phyloP scores from a whole-genome alignment of 2,888 invertebrate genomes.

The Drosophila borborema region DNA sequence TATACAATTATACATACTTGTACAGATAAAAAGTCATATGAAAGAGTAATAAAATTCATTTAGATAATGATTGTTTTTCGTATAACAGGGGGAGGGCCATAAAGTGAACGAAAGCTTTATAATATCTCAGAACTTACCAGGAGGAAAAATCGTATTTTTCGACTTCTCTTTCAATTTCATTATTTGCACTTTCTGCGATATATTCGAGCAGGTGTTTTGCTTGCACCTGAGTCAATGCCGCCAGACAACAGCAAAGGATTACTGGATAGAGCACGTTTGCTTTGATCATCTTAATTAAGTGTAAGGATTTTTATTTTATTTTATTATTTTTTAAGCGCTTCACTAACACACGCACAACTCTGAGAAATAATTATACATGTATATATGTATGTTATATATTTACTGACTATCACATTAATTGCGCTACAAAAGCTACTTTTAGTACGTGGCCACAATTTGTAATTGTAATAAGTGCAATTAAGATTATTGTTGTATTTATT shows the following conservation, averaged over 20 bases:
- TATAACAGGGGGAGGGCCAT: neutral
- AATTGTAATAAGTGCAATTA: neutral
- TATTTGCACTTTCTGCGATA: constrained; percentile 43
- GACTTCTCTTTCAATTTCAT: constrained; percentile 46
- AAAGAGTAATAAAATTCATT: neutral
- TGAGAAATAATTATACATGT: neutral
- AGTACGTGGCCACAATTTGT: constrained; percentile 3
- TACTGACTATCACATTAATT: constrained; percentile 34
- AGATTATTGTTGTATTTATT: neutral
- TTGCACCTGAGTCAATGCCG: constrained; percentile 32
- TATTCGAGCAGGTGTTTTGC: constrained; percentile 43
- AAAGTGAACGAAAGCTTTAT: neutral
- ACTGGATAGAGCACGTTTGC: constrained; percentile 22
- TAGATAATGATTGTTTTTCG: neutral
- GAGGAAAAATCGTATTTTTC: constrained; percentile 50
- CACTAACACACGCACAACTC: constrained; percentile 15
- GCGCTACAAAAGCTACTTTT: constrained; percentile 1
- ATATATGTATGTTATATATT: constrained; percentile 13
- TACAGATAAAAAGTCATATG: neutral
- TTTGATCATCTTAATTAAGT: constrained; percentile 38
- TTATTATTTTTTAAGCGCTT: constrained; percentile 4
- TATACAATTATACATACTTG: constrained; percentile 3
- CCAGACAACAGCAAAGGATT: constrained; percentile 55
- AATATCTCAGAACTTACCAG: constrained; percentile 75
- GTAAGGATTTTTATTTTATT: constrained; percentile 13